Conservation (phyloP, 1,140 invertebrate genomes). For the Lepidurus packardi region DNA sequence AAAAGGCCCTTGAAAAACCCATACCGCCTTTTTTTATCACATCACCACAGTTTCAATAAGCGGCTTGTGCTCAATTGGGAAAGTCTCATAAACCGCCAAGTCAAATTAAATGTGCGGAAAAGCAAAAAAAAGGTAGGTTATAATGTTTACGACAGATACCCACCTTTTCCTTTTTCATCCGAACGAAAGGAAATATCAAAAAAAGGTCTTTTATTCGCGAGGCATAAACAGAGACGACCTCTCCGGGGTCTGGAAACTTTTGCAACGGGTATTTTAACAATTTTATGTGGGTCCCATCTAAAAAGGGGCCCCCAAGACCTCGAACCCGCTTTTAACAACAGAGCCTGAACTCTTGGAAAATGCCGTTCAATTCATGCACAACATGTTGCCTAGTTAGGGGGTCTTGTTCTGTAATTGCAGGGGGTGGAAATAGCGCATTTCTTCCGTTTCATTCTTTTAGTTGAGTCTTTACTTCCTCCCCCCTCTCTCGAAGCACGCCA, state of each 20-base stretch:
- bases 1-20: background rate
- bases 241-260: background rate
- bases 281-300: background rate
- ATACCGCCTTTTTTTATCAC: background rate
- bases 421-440: conserved; percentile 14
- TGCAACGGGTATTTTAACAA: background rate
- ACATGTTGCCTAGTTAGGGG: conserved; percentile 13
- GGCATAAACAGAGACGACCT: background rate
- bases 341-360: conserved; percentile 4
- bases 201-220: conserved; percentile 15
- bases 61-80: conserved; percentile 20
- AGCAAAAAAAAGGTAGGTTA: background rate
- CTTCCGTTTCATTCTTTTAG: background rate
- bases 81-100: background rate
- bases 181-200: background rate
- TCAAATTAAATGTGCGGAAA: conserved; percentile 3
- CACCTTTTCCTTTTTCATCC: background rate
- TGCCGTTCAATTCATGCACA: conserved; percentile 21
- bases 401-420: conserved; percentile 13
- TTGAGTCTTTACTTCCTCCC: background rate
- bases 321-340: background rate
- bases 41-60: conserved; percentile 1
- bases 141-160: background rate
- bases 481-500: background rate
- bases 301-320: background rate